Evolutionary conservation across 2,888 invertebrate species (phyloP), one percentile per base, ranked within the genome.

Genomic region (Lasioglossum leucozonium): DNA sequence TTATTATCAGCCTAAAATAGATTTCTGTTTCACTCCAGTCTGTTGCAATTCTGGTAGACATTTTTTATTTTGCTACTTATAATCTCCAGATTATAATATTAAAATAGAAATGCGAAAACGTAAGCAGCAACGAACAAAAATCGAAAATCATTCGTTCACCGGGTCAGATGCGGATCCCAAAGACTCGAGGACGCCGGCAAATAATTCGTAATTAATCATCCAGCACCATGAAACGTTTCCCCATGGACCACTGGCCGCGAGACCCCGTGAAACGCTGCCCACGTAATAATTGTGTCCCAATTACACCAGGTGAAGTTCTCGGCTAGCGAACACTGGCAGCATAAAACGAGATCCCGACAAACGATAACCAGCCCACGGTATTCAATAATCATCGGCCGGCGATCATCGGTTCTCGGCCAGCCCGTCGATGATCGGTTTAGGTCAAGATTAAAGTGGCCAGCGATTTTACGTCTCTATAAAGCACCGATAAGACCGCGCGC

Each of bases 381-480:
- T 89, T 88, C 88, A 86, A 82, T 86, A 87, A 84, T 88, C 82
- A 79, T 83, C 79, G 78, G 74, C 77, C 78, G 74, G 69, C 47
- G 83, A 78, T 77, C 80, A 77, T 62, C 69, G 75, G 76, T 62
- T 62, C 62, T 51, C 75, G 82, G 79, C 55, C 79, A 79, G 88
- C 67, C 73, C 82, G 71, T 81, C 80, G 84, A 85, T 78, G 82
- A 86, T 86, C 87, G 76, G 69, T 58, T 67, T 77, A 72, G 86
- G 83, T 78, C 84, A 84, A 86, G 87, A 86, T 88, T 83, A 86
- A 89, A 89, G 86, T 81, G 79, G 76, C 37, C 37, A 86, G 81
- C 85, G 89, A 90, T 91, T 92, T 90, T 89, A 92, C 86, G 89
- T 91, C 91, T 91, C 88, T 88, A 90, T 89, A 87, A 91, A 88